These are phyloP conservation scores for Agrotis ipsilon DNA, from an alignment of 2,888 invertebrate genomes.

Conservation along the genomic window DNA sequence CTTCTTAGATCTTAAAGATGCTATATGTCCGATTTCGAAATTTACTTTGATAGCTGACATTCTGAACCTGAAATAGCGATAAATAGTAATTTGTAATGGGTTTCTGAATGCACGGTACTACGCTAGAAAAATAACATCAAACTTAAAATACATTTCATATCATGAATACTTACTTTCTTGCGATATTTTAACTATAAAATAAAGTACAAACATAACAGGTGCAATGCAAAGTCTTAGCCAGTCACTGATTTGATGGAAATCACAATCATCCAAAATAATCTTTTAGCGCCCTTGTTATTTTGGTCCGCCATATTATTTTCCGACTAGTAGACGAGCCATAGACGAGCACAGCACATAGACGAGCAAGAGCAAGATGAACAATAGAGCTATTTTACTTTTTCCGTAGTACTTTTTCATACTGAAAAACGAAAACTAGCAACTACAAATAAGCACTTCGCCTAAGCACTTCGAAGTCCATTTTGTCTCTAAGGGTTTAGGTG, in stretches of 20 bases:
- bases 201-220: conserved; percentile 67
- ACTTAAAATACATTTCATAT: conserved; percentile 37
- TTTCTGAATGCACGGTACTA: conserved; percentile 60
- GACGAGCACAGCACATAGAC: conserved; percentile 4
- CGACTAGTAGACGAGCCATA: conserved; percentile 16
- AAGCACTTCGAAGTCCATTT: too few relatives aligned
- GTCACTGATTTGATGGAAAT: conserved; percentile 72
- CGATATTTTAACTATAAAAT: conserved; percentile 53
- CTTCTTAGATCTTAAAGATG: conserved; percentile 94
- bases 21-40: conserved; percentile 98
- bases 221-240: conserved; percentile 65
- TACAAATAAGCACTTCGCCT: too few relatives aligned
- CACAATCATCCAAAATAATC: conserved; percentile 81
- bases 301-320: conserved; percentile 88
- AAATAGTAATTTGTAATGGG: conserved; percentile 54
- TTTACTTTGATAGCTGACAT: conserved; percentile 92
- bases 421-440: too few relatives aligned
- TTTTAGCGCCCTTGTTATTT: conserved; percentile 91
- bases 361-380: conserved; percentile 23
- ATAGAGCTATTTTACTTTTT: conserved; percentile 8
- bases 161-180: conserved; percentile 68
- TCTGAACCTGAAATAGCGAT: conserved; percentile 70
- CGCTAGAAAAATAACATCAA: conserved; percentile 65
- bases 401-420: not conserved
- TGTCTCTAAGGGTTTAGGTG: too few relatives aligned